Evolutionary conservation across 1,140 invertebrate species (phyloP), one percentile per base, ranked within the genome.

Genomic region (Trachymyrmex septentrionalis): DNA sequence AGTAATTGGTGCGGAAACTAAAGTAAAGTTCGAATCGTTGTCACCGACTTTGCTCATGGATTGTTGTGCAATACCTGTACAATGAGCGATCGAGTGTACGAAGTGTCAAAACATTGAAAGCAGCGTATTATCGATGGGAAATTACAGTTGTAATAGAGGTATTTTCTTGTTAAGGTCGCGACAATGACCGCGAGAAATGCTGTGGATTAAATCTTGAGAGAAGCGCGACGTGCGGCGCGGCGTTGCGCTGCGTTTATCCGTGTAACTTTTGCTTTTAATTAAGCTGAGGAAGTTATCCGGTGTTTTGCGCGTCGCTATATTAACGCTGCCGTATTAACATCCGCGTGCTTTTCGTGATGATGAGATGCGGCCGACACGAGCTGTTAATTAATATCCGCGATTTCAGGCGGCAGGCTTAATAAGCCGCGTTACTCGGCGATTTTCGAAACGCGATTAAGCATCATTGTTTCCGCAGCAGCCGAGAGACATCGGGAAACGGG

Each of bases 211-310:
- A 77, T 78, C 85, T 86, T 69, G 77, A 12, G 38, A 82, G 69
- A 14, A 55, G 12, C 59, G 50, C 86, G 50, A 75, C 67, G 67
- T 48, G 38, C 38, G 38, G 38, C 38, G 50, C 9, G 19, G 34
- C 21, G n/a, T 1, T 12, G 27, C 16, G 64, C 63, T n/a, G 16
- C 80, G 57, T 84, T 84, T 84, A 73, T 73, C 80, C 57, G 34
- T 63, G 55, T 84, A 84, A 84, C 80, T 84, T 84, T 84, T 84
- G 55, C 80, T 73, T 84, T 84, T 84, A 84, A 84, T 84, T 84
- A 84, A 84, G 69, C 80, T 30, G 38, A 44, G 24, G 38, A 84
- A 84, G 80, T 84, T 84, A 84, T 73, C 55, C 69, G 69, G 55
- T 55, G 55, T 84, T 84, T 84, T 44, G 69, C 38, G 69, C 80